Percentiles rank a stretch among this genome's conserved stretches.
Evolutionary conservation across 2,797 vertebrate genomes (phyloP).

Genomic region (Chiroxiphia lanceolata): DNA sequence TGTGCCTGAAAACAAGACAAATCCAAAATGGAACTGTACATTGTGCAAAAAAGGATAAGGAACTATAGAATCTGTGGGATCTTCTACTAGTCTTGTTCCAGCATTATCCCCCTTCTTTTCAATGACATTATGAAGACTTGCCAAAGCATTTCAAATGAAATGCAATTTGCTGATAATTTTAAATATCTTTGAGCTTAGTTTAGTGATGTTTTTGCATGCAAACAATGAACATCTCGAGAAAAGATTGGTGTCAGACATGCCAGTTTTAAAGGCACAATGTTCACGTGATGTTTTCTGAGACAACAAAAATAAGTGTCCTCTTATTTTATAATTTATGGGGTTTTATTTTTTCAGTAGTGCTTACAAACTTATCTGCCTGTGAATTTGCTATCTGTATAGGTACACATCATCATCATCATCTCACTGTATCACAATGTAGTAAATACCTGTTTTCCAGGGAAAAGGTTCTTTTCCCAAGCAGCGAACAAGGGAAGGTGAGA

Average conservation of each 20-base stretch:
- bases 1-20: not conserved
- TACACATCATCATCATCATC: too few species aligned
- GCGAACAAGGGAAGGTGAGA: not conserved
- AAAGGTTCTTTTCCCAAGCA: not conserved
- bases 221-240: not conserved
- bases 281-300: not conserved
- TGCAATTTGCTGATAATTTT: not conserved
- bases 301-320: not conserved
- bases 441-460: not conserved
- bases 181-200: not conserved
- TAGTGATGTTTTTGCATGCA: not conserved
- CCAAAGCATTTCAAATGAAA: not conserved
- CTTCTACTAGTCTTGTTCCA: not conserved
- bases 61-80: not conserved
- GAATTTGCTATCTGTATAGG: not conserved
- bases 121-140: not conserved
- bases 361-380: not conserved
- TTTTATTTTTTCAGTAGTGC: not conserved
- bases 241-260: accelerated
- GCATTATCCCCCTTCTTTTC: not conserved
- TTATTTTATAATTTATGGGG: not conserved
- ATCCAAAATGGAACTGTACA: not conserved
- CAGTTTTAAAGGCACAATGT: not conserved
- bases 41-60: not conserved
- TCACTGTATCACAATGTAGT: accelerated